These are phyloP conservation scores for Sphaerophoria rueppellii DNA, from an alignment of 2,888 invertebrate genomes.

Conservation along the genomic window DNA sequence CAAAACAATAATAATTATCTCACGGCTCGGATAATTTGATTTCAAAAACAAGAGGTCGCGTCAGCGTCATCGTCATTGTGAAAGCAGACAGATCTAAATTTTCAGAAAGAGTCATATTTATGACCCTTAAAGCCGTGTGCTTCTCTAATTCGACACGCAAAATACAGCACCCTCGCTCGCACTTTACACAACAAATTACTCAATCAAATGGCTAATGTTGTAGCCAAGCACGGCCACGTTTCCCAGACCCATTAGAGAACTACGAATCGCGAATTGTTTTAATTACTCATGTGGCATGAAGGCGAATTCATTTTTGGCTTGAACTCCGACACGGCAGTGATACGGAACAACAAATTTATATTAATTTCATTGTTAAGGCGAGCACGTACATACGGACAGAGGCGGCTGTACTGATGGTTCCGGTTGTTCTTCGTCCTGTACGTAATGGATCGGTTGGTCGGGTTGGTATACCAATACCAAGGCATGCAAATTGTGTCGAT, in stretches of 20 bases:
- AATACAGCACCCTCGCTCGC: constrained; percentile 8
- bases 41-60: constrained; percentile 24
- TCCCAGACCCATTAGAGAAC: not conserved
- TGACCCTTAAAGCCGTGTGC: not conserved
- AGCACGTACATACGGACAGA: not conserved
- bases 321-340: constrained; percentile 20
- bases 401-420: not conserved
- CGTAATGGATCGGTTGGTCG: constrained; percentile 7
- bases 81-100: constrained; percentile 33
- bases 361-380: constrained; percentile 42
- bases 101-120: not conserved
- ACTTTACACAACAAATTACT: constrained; percentile 16
- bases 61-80: not conserved
- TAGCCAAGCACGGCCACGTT: not conserved
- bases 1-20: constrained; percentile 71
- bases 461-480: not conserved
- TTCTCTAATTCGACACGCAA: not conserved
- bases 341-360: constrained; percentile 52
- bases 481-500: constrained; percentile 56
- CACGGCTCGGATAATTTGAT: constrained; percentile 62
- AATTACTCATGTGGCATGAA: constrained; percentile 55
- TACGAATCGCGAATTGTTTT: constrained; percentile 29
- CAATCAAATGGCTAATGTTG: constrained; percentile 17
- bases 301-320: constrained; percentile 54
- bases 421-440: not conserved